phyloP scores from a whole-genome alignment of 2,797 vertebrate species.

The Sebastes glaucus region DNA sequence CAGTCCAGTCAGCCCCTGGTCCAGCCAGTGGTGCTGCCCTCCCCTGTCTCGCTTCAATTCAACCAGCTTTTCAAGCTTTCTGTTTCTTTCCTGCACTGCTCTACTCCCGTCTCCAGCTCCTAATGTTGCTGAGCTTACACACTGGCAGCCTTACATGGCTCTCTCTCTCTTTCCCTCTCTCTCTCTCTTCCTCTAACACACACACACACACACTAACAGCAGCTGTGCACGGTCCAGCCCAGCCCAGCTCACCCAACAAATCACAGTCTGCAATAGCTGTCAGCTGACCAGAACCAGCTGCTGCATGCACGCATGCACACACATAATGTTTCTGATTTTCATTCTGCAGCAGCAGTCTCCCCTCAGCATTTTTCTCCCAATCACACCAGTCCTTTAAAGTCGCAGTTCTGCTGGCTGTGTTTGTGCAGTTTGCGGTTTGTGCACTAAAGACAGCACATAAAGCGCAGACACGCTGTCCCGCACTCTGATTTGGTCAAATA shows the following conservation, averaged over 20 bases:
- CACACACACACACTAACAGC: slow-evolving; percentile 85
- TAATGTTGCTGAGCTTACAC: slow-evolving; percentile 85
- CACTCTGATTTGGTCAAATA: slow-evolving; percentile 43
- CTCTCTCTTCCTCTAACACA: background rate
- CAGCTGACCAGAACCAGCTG: slow-evolving; percentile 91
- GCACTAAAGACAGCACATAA: background rate
- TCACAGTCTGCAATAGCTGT: slow-evolving; percentile 79
- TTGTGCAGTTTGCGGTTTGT: slow-evolving; percentile 24
- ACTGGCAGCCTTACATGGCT: slow-evolving; percentile 90
- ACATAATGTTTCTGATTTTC: slow-evolving; percentile 42
- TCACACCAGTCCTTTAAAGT: slow-evolving; percentile 43
- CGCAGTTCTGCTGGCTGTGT: slow-evolving; percentile 25
- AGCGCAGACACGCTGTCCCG: background rate
- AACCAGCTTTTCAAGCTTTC: slow-evolving; percentile 25
- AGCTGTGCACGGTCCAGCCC: slow-evolving; percentile 90
- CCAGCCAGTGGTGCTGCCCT: slow-evolving; percentile 63
- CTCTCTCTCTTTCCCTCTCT: slow-evolving; percentile 58
- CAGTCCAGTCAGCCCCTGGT: slow-evolving; percentile 55
- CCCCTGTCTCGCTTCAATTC: slow-evolving; percentile 11
- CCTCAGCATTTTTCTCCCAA: slow-evolving; percentile 31
- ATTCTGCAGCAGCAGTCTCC: slow-evolving; percentile 47
- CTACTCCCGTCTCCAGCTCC: slow-evolving; percentile 52
- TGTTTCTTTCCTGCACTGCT: slow-evolving; percentile 39
- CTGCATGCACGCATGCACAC: slow-evolving; percentile 16
- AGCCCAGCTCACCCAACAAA: slow-evolving; percentile 86